phyloP scores from a whole-genome alignment of 2,888 invertebrate species.

The Chelonus formosanus region DNA sequence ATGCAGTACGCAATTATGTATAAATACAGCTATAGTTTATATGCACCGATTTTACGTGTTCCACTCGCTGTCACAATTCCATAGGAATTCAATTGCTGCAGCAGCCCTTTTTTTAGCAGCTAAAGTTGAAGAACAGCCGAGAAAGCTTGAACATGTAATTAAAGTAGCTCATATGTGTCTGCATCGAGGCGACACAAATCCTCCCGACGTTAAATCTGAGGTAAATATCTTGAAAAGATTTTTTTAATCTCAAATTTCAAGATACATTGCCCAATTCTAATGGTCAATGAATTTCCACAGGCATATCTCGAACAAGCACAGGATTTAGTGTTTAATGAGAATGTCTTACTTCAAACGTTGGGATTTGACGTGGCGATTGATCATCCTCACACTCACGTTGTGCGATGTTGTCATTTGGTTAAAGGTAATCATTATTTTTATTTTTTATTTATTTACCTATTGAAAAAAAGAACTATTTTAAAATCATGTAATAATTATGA shows the following conservation, averaged over 20 bases:
- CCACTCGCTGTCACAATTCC: conserved; percentile 95
- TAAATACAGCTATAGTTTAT: conserved; percentile 98
- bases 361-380: conserved; percentile 98
- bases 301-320: conserved; percentile 80
- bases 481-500: neutral
- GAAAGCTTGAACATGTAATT: conserved; percentile 97
- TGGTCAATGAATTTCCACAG: conserved; percentile 56
- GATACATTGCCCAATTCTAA: too few relatives aligned
- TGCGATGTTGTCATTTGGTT: conserved; percentile 94
- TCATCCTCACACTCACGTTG: conserved; percentile 97
- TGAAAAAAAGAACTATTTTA: neutral
- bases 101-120: conserved; percentile 96
- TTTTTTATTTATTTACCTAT: neutral
- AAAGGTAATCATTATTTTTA: conserved; percentile 73
- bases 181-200: conserved; percentile 70
- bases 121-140: conserved; percentile 98
- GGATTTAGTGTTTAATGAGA: conserved; percentile 96
- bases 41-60: conserved; percentile 99
- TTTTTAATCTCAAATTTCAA: too few relatives aligned
- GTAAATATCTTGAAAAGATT: conserved; percentile 55
- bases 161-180: conserved; percentile 90
- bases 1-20: conserved; percentile 90
- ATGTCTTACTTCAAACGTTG: conserved; percentile 93
- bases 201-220: conserved; percentile 81
- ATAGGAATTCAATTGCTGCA: conserved; percentile 92